Base-by-base conservation (phyloP, 2,888 invertebrate species). In the Prionchulus punctatus region DNA sequence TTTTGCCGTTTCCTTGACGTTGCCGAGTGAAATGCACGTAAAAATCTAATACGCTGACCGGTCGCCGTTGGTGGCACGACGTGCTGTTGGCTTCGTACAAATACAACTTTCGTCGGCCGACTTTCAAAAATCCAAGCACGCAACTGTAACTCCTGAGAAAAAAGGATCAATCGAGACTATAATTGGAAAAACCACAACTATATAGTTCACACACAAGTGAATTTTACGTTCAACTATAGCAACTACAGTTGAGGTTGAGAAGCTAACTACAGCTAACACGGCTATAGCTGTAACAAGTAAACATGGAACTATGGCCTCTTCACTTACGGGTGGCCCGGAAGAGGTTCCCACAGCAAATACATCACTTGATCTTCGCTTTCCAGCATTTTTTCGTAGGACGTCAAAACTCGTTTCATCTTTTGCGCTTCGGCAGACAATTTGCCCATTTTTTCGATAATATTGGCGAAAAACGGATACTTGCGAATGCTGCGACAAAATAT, bases 41-140 rank as follows among this genome's bases (percentile, higher is more conserved):
- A 76, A 96, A 96, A 73, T 96, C 94, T 53, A 96, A 78, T 58
- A 96, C 80, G 72, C 92, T 92, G 27, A 86, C 77, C 0, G 90
- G 84, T 28, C 28, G 7, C 60, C 83, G 79, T 55, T 12, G 47
- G 21, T 47, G 43, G 42, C 28, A 48, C 1, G 54, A 18, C 47
- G 25, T 25, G 31, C 23, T 43, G 18, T 26, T 23, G 27, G 21
- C 27, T 30, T 60, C 58, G 43, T 53, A 59, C 15, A 92, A 79
- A 75, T 86, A 96, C 55, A 96, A 76, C 66, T 85, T 83, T 76
- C 92, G 94, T 61, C 78, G 78, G 30, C 92, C 92, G 50, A 89
- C 81, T 76, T 92, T 94, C 61, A 94, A 75, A 66, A 91, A 76
- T 0, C 91, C 94, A 51, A 87, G 57, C n/a, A 65, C 43, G 1